Evolutionary conservation across 2,797 vertebrate species (phyloP), one percentile per base, ranked within the genome.

Genomic region (Ceyx erithaca): DNA sequence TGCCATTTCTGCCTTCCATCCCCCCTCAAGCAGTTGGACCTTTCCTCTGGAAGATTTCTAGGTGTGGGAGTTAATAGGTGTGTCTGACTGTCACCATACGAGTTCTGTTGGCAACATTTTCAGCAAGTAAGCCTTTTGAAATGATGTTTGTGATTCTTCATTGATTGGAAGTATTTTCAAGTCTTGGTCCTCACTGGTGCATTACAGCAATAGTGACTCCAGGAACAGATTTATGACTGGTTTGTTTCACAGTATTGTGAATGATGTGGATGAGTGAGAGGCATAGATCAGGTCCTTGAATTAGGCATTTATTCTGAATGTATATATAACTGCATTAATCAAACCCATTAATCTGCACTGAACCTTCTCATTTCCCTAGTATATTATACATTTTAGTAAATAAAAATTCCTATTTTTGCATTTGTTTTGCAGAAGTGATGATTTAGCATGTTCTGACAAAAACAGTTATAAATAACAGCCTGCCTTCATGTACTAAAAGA

Each of bases 241-340:
- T 41, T 89, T 83, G 7, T 33, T 83, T 72, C 51, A 79, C 31
- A 46, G 11, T 76, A 89, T 85, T 66, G 40, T 77, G 67, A 90
- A 43, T 62, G 64, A 71, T 19, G 4, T 48, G 26, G 20, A 48
- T 70, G 43, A 87, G 13, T 31, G 43, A 96, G 41, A 35, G 64
- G 46, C 19, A 72, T 75, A 9, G 35, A 59, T 54, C 41, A 85
- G 31, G 21, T 67, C 23, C 31, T 63, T 89, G 31, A 91, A 85
- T 80, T 57, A 70, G 43, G 33, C 31, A 83, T 66, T 90, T 93
- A 41, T 54, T 87, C 30, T 46, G n/a, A 77, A 91, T 58, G 35
- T 64, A 28, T 83, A 17, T 68, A 13, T 31, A 61, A 57, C 21
- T 77, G 16, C 45, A 61, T 79, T 66, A 79, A 76, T 78, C n/a